Base-by-base conservation (phyloP, 2,113 vertebrate genomes). In the Pachypanchax playfairii region DNA sequence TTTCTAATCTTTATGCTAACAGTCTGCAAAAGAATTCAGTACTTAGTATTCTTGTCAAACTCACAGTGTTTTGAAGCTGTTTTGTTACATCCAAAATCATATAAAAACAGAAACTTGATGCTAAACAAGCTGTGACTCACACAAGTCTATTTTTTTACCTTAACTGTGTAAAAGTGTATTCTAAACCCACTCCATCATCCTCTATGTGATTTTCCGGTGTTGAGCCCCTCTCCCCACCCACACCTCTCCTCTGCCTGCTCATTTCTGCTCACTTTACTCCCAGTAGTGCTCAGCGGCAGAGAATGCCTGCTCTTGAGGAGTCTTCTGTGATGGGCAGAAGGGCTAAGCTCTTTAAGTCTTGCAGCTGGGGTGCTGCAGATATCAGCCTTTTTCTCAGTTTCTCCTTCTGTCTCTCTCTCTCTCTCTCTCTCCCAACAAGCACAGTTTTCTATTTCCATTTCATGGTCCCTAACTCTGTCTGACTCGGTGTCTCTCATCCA, bases 301-400 rank as follows among this genome's bases (percentile, higher is more conserved):
- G 69, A 80, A 80, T 72, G 79, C 60, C 75, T 76, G 74, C 77
- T 80, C 84, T 87, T 80, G 75, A 89, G 57, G 73, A 80, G 55
- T 79, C 69, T 69, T 73, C 54, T 83, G 60, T 84, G 82, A 79
- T 62, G 71, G 83, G 78, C 77, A 73, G 82, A 55, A 62, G 59
- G 56, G 65, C 78, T 87, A 84, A 89, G 85, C 88, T 85, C 72
- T 70, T 85, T 88, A 88, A 88, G 84, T 71, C 52, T 72, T 52
- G 24, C 82, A 87, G 84, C 83, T 81, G 78, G 81, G 79, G 39
- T n/a, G 80, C 79, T 66, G 80, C 73, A 89, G 82, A 89, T 90
- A 89, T 80, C 70, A 38, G 59, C 53, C 74, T 84, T 71, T n/a
- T 79, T 64, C 73, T 73, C 65, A 51, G 20, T 65, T 69, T 76